Conservation (phyloP, 2,113 vertebrate species). For the Conger conger region DNA sequence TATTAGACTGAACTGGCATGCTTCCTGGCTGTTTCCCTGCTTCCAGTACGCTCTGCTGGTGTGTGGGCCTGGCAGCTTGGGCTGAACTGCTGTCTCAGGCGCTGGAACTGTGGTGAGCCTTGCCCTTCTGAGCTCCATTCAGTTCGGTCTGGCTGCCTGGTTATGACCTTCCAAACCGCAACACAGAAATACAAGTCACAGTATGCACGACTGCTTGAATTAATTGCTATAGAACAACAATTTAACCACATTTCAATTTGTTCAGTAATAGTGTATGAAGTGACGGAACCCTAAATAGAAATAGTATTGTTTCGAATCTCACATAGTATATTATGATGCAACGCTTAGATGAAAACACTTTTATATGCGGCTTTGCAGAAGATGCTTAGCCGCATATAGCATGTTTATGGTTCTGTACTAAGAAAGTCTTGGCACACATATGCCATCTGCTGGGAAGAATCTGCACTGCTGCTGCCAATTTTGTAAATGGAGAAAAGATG, state of each 20-base stretch:
- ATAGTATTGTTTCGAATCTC: background rate
- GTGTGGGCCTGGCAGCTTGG: background rate
- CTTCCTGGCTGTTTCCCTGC: background rate
- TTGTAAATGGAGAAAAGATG: background rate
- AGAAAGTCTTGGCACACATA: background rate
- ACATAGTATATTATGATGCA: background rate
- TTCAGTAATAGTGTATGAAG: background rate
- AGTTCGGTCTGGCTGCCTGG: background rate
- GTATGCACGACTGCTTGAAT: background rate
- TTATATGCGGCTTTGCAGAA: background rate
- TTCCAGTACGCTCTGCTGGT: background rate
- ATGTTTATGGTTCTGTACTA: background rate
- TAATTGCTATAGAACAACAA: background rate
- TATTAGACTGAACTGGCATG: background rate
- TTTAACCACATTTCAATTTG: background rate
- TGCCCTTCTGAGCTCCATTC: background rate
- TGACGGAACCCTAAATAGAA: background rate
- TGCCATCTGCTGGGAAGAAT: constrained; percentile 23
- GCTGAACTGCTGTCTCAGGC: background rate
- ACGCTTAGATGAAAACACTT: background rate
- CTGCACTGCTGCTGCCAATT: background rate
- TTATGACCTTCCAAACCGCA: background rate
- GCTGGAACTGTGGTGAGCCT: background rate
- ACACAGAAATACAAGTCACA: background rate
- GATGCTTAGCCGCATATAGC: background rate